These are phyloP conservation scores for Turritopsis rubra DNA, from an alignment of 30 jellyfish, hydroid and myxozoan species.

Conservation along the genomic window DNA sequence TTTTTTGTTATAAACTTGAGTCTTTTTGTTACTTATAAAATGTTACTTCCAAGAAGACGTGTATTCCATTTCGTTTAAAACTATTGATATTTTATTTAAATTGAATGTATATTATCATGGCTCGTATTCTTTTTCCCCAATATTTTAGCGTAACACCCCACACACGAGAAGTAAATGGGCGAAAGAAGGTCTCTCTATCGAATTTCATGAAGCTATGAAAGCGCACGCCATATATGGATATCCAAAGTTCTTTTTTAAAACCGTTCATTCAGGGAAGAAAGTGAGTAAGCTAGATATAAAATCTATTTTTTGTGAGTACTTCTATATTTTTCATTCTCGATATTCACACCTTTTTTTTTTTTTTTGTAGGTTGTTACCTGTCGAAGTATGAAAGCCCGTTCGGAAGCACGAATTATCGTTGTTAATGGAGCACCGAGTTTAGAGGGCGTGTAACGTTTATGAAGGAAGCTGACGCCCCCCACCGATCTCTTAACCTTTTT, in stretches of 20 bases:
- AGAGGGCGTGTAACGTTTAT: conserved; percentile 16
- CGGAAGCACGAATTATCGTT: conserved; percentile 55
- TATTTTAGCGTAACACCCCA: conserved; percentile 64
- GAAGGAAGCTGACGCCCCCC: background rate
- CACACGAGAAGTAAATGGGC: conserved; percentile 72
- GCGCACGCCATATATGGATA: conserved; percentile 78
- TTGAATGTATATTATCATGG: no score
- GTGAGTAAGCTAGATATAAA: conserved; percentile 35
- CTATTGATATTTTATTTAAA: no score
- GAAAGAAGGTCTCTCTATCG: conserved; percentile 85
- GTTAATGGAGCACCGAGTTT: conserved; percentile 61
- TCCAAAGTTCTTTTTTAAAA: conserved; percentile 72
- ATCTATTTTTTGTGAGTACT: background rate
- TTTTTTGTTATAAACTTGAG: no score
- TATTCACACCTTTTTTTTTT: background rate
- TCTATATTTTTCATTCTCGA: background rate
- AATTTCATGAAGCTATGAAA: conserved; percentile 78
- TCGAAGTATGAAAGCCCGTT: conserved; percentile 58
- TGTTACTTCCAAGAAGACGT: no score
- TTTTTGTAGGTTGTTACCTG: conserved; percentile 50
- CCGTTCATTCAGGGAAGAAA: conserved; percentile 67
- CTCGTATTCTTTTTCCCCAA: background rate
- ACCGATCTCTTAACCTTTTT: background rate
- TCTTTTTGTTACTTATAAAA: no score
- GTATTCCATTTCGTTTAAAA: no score